phyloP scores from a whole-genome alignment of 2,797 vertebrate genomes.

The Labroides dimidiatus region DNA sequence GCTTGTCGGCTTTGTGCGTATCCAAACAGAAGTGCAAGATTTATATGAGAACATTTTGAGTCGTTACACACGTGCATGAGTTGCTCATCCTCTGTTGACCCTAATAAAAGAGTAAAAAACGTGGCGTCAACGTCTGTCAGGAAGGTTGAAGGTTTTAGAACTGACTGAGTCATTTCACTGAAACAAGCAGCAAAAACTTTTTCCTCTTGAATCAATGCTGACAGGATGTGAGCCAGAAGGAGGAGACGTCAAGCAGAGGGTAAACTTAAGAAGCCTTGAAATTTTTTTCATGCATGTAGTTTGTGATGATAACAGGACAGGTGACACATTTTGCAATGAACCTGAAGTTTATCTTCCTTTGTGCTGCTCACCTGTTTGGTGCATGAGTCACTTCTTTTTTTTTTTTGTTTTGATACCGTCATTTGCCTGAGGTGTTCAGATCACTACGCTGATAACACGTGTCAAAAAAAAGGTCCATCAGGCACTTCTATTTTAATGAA shows the following conservation, averaged over 20 bases:
- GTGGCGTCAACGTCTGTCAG: slow-evolving; percentile 1
- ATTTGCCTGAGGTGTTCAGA: slow-evolving; percentile 11
- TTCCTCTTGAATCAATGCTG: neutral
- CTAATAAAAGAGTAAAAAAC: neutral
- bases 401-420: neutral
- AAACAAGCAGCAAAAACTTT: neutral
- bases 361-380: slow-evolving; percentile 1
- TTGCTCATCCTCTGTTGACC: neutral
- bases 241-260: neutral
- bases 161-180: slow-evolving; percentile 4
- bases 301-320: neutral
- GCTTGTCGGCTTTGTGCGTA: neutral
- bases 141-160: slow-evolving; percentile 15
- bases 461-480: too few relatives aligned
- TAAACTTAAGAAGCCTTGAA: neutral
- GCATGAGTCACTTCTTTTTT: slow-evolving; percentile 33
- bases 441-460: neutral
- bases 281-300: neutral
- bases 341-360: slow-evolving; percentile 5
- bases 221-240: neutral
- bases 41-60: neutral
- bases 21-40: neutral
- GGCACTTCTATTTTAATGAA: too few relatives aligned
- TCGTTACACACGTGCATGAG: neutral
- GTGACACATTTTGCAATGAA: neutral